Evolutionary conservation across 2,888 invertebrate genomes (phyloP).

Genomic region (Amblyjoppa fuscipennis): DNA sequence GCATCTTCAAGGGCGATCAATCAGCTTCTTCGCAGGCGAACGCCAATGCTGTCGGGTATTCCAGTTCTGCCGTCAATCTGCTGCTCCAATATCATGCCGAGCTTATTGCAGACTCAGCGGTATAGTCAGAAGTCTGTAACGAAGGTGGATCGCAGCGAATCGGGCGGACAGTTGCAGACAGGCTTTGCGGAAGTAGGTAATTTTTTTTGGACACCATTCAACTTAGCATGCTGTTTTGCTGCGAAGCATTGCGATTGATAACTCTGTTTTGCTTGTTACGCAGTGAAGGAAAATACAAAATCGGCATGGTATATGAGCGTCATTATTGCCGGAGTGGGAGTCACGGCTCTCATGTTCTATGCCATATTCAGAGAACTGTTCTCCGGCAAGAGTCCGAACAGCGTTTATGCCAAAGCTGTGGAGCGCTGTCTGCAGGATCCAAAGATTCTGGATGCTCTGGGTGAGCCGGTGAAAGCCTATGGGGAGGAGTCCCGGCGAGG

Average conservation of each 20-base stretch:
- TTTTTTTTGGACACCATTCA: constrained; percentile 60
- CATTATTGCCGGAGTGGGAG: constrained; percentile 92
- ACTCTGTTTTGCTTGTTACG: constrained; percentile 78
- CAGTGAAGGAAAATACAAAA: constrained; percentile 95
- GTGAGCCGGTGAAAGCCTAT: constrained; percentile 95
- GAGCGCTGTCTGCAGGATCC: constrained; percentile 91
- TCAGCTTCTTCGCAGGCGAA: constrained; percentile 72
- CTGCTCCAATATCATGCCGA: constrained; percentile 44
- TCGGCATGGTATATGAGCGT: constrained; percentile 94
- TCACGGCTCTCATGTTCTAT: constrained; percentile 94
- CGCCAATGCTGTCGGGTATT: constrained; percentile 63
- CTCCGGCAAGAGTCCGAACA: constrained; percentile 94
- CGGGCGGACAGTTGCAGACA: constrained; percentile 75
- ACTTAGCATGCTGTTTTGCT: constrained; percentile 68
- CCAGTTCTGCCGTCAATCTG: constrained; percentile 63
- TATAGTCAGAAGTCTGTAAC: constrained; percentile 75
- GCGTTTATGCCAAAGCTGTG: constrained; percentile 92
- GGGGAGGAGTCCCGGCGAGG: constrained; percentile 95
- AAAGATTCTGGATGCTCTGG: constrained; percentile 92
- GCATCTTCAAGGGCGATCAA: constrained; percentile 75
- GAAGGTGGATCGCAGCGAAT: constrained; percentile 70
- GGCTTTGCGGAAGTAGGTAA: constrained; percentile 82
- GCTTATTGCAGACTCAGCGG: constrained; percentile 56
- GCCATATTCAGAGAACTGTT: constrained; percentile 94
- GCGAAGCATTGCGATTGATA: constrained; percentile 70